A percentile compares a stretch with the other conserved stretches of the same genome.
phyloP scores from a whole-genome alignment of 2,797 vertebrate species.

The Limnodromus scolopaceus region DNA sequence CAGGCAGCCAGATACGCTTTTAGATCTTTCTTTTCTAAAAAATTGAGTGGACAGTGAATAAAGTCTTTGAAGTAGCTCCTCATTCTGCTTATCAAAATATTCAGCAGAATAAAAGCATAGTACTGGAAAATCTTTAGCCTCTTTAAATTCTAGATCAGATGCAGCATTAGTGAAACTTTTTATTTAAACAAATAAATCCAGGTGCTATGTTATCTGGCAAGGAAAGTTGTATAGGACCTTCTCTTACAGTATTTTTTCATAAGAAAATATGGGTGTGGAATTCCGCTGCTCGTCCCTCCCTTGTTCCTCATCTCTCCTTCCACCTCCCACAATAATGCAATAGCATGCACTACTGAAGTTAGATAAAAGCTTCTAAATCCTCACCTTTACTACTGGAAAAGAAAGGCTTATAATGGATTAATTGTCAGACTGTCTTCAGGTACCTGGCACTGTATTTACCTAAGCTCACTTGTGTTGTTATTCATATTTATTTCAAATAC shows the following conservation, averaged over 20 bases:
- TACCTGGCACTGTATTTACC: neutral
- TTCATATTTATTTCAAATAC: neutral
- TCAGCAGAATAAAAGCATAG: neutral
- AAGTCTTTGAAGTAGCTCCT: conserved; percentile 4
- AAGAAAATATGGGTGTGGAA: neutral
- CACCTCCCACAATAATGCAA: neutral
- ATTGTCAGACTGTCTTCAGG: neutral
- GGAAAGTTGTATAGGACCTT: neutral
- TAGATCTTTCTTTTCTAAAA: conserved; percentile 1
- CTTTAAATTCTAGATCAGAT: neutral
- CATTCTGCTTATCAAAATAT: neutral
- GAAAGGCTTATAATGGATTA: neutral
- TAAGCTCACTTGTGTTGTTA: neutral
- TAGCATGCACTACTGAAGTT: neutral
- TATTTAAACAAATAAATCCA: neutral
- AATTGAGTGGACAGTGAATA: neutral
- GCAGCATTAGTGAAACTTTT: neutral
- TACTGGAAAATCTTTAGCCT: conserved; percentile 6
- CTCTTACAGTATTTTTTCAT: neutral
- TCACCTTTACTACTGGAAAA: neutral
- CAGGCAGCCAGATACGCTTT: neutral
- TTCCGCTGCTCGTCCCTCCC: neutral
- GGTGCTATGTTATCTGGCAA: neutral
- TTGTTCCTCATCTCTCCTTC: neutral
- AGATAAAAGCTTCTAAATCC: neutral